Percentiles rank a stretch among this genome's conserved stretches.
Evolutionary conservation across 2,888 invertebrate genomes (phyloP).

Genomic region (Ornithoptera alexandrae): DNA sequence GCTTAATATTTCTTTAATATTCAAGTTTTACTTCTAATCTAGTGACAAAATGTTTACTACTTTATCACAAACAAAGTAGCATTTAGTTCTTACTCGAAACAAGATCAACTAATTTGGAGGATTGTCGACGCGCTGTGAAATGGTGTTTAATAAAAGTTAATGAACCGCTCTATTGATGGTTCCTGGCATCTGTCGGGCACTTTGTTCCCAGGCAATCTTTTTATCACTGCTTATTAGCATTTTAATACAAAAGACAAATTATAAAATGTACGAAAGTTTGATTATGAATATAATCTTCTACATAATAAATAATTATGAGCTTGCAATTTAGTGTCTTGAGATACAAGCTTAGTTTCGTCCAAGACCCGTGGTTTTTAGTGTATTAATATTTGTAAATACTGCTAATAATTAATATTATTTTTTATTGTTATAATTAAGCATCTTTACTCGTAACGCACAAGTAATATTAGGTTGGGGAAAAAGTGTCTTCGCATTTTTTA

Average conservation of each 20-base stretch:
- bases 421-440: not conserved
- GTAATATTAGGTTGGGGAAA: too few species aligned
- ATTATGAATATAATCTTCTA: not conserved
- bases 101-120: constrained; percentile 68
- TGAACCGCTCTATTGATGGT: constrained; percentile 71
- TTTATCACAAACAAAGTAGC: constrained; percentile 21
- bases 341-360: too few species aligned
- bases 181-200: constrained; percentile 66
- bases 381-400: too few species aligned
- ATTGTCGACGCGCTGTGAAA: constrained; percentile 67
- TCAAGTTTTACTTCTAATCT: not conserved
- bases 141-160: constrained; percentile 77
- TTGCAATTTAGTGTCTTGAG: too few species aligned
- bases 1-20: not conserved
- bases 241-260: constrained; percentile 41
- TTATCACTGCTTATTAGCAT: constrained; percentile 73
- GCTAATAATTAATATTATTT: too few species aligned
- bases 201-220: constrained; percentile 68
- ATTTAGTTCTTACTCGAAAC: constrained; percentile 24
- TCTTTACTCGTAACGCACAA: too few species aligned
- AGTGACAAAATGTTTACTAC: not conserved
- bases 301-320: not conserved
- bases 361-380: too few species aligned
- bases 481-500: too few species aligned
- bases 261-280: not conserved